Conservation (phyloP, 2,797 vertebrate genomes). For the Macropodus opercularis region DNA sequence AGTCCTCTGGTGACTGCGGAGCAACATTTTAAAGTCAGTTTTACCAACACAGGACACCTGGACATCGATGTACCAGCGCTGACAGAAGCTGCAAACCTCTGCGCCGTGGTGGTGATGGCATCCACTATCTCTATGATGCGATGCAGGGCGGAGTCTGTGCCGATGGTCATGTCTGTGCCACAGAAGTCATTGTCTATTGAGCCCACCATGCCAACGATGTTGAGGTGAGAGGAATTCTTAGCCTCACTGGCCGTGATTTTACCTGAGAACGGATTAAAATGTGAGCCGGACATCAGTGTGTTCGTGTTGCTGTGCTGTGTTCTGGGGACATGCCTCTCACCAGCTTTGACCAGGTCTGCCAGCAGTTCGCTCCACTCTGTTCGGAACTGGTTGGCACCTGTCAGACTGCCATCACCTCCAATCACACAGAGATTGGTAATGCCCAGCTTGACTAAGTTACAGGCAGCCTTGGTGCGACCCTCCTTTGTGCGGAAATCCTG, state of each 20-base stretch:
- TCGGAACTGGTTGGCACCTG: constrained; percentile 91
- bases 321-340: constrained; percentile 74
- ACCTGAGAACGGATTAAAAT: constrained; percentile 71
- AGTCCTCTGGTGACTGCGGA: constrained; percentile 90
- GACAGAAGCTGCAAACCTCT: constrained; percentile 81
- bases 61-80: neutral
- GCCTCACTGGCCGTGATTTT: constrained; percentile 84
- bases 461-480: constrained; percentile 88
- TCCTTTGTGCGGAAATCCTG: constrained; percentile 88
- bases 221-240: constrained; percentile 81
- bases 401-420: constrained; percentile 93
- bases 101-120: constrained; percentile 92
- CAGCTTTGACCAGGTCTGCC: constrained; percentile 83
- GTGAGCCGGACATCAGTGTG: too few species aligned
- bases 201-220: constrained; percentile 92
- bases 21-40: constrained; percentile 11
- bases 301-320: too few species aligned
- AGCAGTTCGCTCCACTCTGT: constrained; percentile 89
- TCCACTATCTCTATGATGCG: constrained; percentile 95
- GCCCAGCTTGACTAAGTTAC: constrained; percentile 87
- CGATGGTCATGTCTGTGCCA: constrained; percentile 93
- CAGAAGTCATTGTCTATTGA: constrained; percentile 95
- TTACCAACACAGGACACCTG: neutral
- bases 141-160: constrained; percentile 92
- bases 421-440: constrained; percentile 95